Percentiles rank a stretch among this genome's conserved stretches.
These are phyloP conservation scores for Vimba vimba DNA, from an alignment of 2,113 vertebrate species.

Conservation along the genomic window DNA sequence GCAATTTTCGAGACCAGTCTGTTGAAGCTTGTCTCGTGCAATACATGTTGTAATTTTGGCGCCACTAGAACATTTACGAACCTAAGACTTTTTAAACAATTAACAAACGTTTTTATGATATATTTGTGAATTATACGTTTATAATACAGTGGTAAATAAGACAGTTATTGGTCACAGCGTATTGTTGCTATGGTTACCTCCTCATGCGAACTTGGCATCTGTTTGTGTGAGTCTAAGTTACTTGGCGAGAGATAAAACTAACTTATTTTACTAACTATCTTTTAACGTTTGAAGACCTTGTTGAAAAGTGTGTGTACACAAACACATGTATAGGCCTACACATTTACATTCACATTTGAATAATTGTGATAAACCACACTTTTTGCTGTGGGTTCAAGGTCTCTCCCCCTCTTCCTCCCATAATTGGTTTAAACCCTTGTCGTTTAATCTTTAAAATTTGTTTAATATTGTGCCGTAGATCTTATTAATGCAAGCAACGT, in stretches of 20 bases:
- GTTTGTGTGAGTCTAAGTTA: neutral
- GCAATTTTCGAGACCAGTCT: neutral
- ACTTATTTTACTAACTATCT: neutral
- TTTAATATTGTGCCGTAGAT: neutral
- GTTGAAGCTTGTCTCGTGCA: neutral
- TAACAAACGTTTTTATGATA: neutral
- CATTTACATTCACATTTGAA: neutral
- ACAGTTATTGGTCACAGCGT: neutral
- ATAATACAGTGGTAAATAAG: neutral
- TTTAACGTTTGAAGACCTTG: neutral
- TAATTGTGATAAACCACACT: no score
- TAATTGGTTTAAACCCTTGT: no score
- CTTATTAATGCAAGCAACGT: neutral
- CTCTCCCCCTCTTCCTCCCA: no score
- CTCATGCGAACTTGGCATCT: neutral
- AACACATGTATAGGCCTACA: no score
- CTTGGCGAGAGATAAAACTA: neutral
- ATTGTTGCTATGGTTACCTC: slow-evolving; percentile 17
- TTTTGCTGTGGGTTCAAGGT: neutral
- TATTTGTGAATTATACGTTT: neutral
- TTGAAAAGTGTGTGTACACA: no score
- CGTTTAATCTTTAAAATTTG: neutral
- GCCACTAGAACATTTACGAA: neutral
- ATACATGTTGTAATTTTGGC: neutral
- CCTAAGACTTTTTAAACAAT: neutral